Base-by-base conservation (phyloP, 2,113 vertebrate species). In the Colistium nudipinnis region DNA sequence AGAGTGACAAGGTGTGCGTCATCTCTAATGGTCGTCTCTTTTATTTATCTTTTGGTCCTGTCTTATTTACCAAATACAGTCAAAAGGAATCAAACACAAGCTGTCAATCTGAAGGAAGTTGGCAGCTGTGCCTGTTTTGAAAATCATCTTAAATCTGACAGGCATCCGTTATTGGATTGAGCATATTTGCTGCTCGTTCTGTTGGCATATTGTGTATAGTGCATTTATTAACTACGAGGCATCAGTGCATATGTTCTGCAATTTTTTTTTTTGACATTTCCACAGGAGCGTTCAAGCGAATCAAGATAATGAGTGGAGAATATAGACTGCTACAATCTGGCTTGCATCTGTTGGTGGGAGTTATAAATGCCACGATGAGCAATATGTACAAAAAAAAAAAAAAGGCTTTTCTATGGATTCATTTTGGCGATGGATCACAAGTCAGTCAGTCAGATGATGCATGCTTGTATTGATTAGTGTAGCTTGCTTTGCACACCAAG, bases 401-500 rank as follows among this genome's bases (percentile, higher is more conserved):
- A 31, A 7, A 55, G 9, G 65, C 44, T 49, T 51, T 49, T 62
- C 17, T 67, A 57, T 85, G 65, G 56, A 83, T 73, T 70, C 0
- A 38, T 83, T 81, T 49, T 51, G 27, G 38, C 80, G 87, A 87
- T 83, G 63, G 67, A 89, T 83, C 38, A 24, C 57, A 48, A 14
- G 59, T 24, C 53, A 8, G 59, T 24, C 53, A 8, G 57, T 76
- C 14, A 0, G 54, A 64, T 67, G 67, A 76, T 70, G 70, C 51
- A 53, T 63, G 60, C 56, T 57, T 24, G 8, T 79, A 86, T 86
- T 72, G 75, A 88, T 86, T 61, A 25, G 27, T 24, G 3, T 45
- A 49, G 36, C 51, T 48, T 39, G 45, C 65, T 35, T 60, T 72
- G 30, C 53, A 24, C 30, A 20, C 2, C 14, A 8, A n/a, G 28